These are phyloP conservation scores for Gymnoscopelus microlampas DNA, from an alignment of 2,797 vertebrate genomes.

Conservation along the genomic window DNA sequence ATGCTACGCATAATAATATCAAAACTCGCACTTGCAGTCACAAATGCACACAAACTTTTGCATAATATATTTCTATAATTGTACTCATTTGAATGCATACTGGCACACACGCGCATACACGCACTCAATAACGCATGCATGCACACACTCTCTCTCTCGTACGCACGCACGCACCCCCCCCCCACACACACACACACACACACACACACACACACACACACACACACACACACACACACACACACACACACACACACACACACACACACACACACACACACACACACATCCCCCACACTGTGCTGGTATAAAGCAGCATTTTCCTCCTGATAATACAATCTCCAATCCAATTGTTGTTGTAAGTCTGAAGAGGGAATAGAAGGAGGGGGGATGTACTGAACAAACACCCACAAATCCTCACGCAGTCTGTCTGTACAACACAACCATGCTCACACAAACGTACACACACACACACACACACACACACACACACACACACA, in stretches of 20 bases:
- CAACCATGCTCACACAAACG: constrained; percentile 13
- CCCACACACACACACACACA: no score
- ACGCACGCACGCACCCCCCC: background rate
- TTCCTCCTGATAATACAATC: constrained; percentile 31
- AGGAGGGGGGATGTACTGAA: constrained; percentile 11
- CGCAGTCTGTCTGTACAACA: background rate
- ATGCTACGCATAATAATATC: no score
- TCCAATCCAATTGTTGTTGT: constrained; percentile 60
- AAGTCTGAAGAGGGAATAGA: constrained; percentile 24
- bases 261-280: constrained; percentile 4
- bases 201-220: no score
- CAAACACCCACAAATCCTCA: constrained; percentile 54
- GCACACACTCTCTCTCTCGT: background rate
- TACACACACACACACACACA: constrained; percentile 41
- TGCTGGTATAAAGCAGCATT: constrained; percentile 32
- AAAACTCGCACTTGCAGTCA: no score
- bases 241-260: no score
- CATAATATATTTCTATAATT: no score
- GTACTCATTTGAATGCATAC: no score
- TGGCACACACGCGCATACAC: background rate
- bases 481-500: constrained; percentile 50
- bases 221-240: no score
- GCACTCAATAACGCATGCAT: background rate
- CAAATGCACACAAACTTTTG: no score
- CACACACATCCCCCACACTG: constrained; percentile 21